Evolutionary conservation across 2,888 invertebrate genomes (phyloP).

Genomic region (Tryphoninae sp.): DNA sequence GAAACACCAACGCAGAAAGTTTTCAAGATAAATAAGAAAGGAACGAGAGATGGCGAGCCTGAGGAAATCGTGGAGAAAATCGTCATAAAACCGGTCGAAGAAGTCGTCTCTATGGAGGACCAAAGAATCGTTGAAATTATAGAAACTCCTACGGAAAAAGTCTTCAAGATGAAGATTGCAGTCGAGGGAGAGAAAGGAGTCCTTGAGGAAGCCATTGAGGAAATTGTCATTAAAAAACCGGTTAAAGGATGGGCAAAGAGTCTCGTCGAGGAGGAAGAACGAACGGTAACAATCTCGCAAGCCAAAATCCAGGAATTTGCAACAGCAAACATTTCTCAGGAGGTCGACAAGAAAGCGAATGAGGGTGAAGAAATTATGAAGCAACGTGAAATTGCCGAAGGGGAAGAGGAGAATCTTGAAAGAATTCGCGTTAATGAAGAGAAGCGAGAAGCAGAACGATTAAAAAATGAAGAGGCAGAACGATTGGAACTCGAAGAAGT

Average conservation of each 20-base stretch:
- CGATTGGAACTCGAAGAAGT: constrained; percentile 39
- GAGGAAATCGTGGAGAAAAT: constrained; percentile 52
- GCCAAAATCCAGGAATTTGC: constrained; percentile 64
- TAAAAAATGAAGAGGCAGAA: constrained; percentile 63
- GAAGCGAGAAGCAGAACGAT: constrained; percentile 56
- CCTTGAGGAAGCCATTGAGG: constrained; percentile 53
- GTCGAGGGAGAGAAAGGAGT: constrained; percentile 38
- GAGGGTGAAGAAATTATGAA: constrained; percentile 28
- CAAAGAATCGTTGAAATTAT: constrained; percentile 47
- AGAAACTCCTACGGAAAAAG: constrained; percentile 46
- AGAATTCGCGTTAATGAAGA: constrained; percentile 48
- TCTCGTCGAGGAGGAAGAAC: constrained; percentile 52
- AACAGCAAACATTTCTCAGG: constrained; percentile 49
- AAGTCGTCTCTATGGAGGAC: constrained; percentile 48
- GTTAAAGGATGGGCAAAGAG: constrained; percentile 53
- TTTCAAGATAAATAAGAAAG: constrained; percentile 59
- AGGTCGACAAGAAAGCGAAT: constrained; percentile 48
- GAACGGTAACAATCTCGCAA: constrained; percentile 34
- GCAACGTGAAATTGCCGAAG: constrained; percentile 61
- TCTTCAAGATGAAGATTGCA: constrained; percentile 52
- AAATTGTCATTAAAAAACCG: constrained; percentile 58
- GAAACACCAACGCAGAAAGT: constrained; percentile 59
- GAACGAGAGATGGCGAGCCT: constrained; percentile 6
- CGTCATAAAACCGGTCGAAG: constrained; percentile 53
- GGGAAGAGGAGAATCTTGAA: constrained; percentile 66